A percentile compares a stretch with the other conserved stretches of the same genome.
phyloP scores from a whole-genome alignment of 2,113 vertebrate species.

The Rattus norvegicus region GRCr8 NC_086026.1:29847001-29847500 shows the following conservation, averaged over 20 bases:
- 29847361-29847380: conserved; percentile 51
- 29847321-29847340: not conserved
- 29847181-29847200: not conserved
- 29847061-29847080: not conserved
- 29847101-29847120: not conserved
- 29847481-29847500: not conserved
- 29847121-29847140: not conserved
- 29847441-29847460: not conserved
- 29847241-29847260: not conserved
- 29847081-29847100: not conserved
- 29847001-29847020: not conserved
- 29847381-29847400: not conserved
- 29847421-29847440: not conserved
- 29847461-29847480: not conserved
- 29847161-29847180: not conserved
- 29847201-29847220: not conserved
- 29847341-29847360: not conserved
- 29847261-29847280: not conserved
- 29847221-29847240: not conserved
- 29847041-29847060: not conserved
- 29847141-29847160: not conserved
- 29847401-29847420: not conserved
- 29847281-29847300: not conserved
- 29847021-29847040: not conserved
- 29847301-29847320: not conserved